These are phyloP conservation scores for Manis pentadactyla DNA, from an alignment of 2,797 vertebrate species.

Conservation along the genomic window DNA sequence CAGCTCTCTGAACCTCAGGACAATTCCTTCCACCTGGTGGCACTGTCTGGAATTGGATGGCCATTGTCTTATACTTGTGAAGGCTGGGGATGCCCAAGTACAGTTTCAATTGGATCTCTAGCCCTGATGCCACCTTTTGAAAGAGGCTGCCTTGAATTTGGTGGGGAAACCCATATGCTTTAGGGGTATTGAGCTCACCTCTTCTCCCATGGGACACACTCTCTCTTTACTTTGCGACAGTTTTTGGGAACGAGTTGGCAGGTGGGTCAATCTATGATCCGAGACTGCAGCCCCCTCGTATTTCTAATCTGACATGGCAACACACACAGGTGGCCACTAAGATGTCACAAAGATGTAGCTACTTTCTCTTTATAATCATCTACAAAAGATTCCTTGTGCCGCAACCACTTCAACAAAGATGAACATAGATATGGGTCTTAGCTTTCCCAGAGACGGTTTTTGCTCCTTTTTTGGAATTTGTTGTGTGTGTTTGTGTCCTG, in stretches of 20 bases:
- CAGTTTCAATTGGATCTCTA: rapidly evolving
- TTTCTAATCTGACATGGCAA: not conserved
- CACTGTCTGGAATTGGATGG: not conserved
- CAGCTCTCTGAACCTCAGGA: not conserved
- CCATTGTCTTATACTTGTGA: too few species aligned
- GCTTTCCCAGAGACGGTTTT: not conserved
- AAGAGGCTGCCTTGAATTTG: not conserved
- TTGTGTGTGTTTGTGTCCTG: too few species aligned
- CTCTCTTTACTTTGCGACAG: too few species aligned
- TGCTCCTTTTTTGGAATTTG: too few species aligned
- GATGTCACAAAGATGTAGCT: rapidly evolving
- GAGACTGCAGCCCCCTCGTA: not conserved
- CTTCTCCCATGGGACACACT: rapidly evolving
- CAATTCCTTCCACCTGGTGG: too few species aligned
- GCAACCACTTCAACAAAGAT: too few species aligned
- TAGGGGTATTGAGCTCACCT: rapidly evolving
- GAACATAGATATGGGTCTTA: not conserved
- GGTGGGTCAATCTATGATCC: rapidly evolving
- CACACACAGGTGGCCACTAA: too few species aligned
- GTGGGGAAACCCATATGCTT: rapidly evolving
- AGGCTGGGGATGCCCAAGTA: rapidly evolving
- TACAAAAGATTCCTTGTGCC: rapidly evolving
- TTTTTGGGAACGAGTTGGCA: too few species aligned
- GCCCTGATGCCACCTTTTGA: not conserved
- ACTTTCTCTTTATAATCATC: too few species aligned